Evolutionary conservation across 2,113 vertebrate species (phyloP), one percentile per base, ranked within the genome.

Genomic region (Hippocampus comes): DNA sequence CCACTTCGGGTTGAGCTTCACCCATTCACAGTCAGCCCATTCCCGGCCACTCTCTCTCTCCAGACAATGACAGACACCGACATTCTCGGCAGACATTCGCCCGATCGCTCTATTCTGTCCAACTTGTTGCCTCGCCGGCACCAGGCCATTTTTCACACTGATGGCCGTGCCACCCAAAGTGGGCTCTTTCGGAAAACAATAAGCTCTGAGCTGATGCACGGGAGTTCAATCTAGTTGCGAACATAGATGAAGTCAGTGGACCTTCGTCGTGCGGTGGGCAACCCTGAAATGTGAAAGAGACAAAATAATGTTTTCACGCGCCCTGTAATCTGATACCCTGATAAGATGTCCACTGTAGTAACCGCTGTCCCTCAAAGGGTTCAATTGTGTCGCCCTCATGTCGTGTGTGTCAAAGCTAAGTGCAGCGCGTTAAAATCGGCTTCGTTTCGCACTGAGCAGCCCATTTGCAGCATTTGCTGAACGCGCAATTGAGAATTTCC

Each of bases 71-170:
- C 71, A 75, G 82, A 76, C 21, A 66, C 27, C 46, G 60, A 41
- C 68, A 55, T 70, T 76, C 67, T 46, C 65, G 8, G 41, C 48
- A 60, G 71, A 73, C 67, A 65, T 71, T 80, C 75, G 70, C 70
- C 27, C 70, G 66, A 64, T 67, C 60, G 56, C 49, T 70, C 63
- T 17, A 1, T 43, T 23, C 64, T 48, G 74, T 80, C 78, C 81
- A 84, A 55, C 79, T 81, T 78, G 83, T 73, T 17, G 73, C 65
- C 51, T 71, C 82, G 70, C 69, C 70, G 64, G 67, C 57, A 73
- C 53, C 9, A 67, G 70, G 60, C 79, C 72, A 56, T 68, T 75
- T 72, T 76, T 51, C 11, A 69, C 51, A 66, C 51, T 70, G 69
- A 70, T 81, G 61, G 67, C 70, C 64, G 55, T 67, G 70, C 64